These are phyloP conservation scores for Glyphotaelius pellucidus DNA, from an alignment of 2,888 invertebrate species.

Conservation along the genomic window DNA sequence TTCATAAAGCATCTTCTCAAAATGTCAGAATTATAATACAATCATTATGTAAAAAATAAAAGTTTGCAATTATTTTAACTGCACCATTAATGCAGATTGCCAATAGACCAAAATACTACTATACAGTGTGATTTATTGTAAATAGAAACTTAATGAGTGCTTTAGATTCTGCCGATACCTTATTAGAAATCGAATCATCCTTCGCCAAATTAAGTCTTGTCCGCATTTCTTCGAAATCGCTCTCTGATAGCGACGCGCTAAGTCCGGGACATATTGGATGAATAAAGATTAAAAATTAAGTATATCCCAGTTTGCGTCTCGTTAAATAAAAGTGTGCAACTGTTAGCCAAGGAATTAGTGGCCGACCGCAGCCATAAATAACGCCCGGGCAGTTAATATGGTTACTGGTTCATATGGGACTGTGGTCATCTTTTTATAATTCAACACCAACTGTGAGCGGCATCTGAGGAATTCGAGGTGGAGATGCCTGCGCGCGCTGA, in stretches of 20 bases:
- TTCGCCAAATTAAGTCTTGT: background rate
- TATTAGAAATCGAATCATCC: background rate
- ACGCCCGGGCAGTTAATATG: constrained; percentile 40
- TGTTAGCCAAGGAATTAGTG: constrained; percentile 51
- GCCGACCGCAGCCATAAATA: constrained; percentile 49
- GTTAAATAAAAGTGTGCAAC: constrained; percentile 45
- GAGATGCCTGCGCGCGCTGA: constrained; percentile 10
- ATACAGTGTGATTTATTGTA: background rate
- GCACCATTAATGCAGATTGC: no score
- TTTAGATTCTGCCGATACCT: background rate
- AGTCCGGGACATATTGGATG: constrained; percentile 11
- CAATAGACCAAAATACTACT: no score
- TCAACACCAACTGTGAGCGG: constrained; percentile 64
- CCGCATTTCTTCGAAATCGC: background rate
- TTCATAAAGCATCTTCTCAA: no score
- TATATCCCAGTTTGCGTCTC: constrained; percentile 22
- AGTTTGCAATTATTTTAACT: no score
- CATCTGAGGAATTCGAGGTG: constrained; percentile 56
- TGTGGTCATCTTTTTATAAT: constrained; percentile 56
- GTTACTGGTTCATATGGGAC: constrained; percentile 34
- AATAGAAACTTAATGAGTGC: background rate
- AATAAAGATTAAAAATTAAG: constrained; percentile 36
- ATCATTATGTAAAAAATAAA: no score
- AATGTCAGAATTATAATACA: no score
- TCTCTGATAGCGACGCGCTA: background rate